These are phyloP conservation scores for Ectobius pallidus DNA, from an alignment of 2,888 invertebrate species.

Conservation along the genomic window DNA sequence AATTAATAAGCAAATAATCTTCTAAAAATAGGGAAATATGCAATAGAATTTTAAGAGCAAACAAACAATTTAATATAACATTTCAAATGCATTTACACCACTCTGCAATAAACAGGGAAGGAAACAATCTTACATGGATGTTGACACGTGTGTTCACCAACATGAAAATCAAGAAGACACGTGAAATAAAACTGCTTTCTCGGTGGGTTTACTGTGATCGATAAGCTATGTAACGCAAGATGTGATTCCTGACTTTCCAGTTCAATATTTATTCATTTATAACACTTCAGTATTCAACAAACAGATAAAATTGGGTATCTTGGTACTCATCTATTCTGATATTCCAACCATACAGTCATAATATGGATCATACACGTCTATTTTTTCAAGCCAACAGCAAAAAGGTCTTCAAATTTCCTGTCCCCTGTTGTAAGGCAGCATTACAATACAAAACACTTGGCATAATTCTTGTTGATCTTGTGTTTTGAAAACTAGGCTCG, in stretches of 20 bases:
- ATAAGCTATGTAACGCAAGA: background rate
- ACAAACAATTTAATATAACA: conserved; percentile 32
- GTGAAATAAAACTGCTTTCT: background rate
- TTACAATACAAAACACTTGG: conserved; percentile 41
- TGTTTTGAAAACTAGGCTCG: conserved; percentile 40
- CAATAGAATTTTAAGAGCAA: conserved; percentile 39
- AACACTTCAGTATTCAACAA: background rate
- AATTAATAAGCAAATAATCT: conserved; percentile 36
- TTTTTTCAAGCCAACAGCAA: conserved; percentile 44
- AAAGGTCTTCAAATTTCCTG: conserved; percentile 43
- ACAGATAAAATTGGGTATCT: conserved; percentile 4
- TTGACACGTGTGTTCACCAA: background rate
- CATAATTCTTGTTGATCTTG: conserved; percentile 37
- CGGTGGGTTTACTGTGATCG: conserved; percentile 29
- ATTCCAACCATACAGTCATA: conserved; percentile 22
- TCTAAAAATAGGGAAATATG: conserved; percentile 40
- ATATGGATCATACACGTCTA: background rate
- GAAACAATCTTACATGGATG: background rate
- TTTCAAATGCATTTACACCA: conserved; percentile 18
- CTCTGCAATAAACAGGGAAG: conserved; percentile 32
- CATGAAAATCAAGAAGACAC: conserved; percentile 4
- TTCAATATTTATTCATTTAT: background rate
- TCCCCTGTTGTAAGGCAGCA: conserved; percentile 44
- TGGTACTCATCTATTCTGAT: background rate
- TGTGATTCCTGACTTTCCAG: background rate